A percentile compares a stretch with the other conserved stretches of the same genome.
Conservation (phyloP, 2,888 invertebrate genomes). For the Volucella zonaria region DNA sequence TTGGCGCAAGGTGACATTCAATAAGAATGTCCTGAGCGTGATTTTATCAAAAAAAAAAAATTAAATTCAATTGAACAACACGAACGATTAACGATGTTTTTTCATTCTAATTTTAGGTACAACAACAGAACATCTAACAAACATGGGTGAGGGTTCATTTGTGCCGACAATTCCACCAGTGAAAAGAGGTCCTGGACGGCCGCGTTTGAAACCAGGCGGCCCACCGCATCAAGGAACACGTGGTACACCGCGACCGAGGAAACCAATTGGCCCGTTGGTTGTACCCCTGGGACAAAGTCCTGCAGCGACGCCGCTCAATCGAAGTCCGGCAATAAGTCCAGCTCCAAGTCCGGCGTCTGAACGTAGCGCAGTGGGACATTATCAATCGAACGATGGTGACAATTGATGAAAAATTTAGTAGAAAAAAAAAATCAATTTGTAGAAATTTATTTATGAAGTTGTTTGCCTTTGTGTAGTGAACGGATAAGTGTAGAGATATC, state of each 20-base stretch:
- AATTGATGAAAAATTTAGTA: slow-evolving; percentile 35
- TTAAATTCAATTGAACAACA: slow-evolving; percentile 28
- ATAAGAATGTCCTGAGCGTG: slow-evolving; percentile 67
- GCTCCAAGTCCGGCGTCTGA: slow-evolving; percentile 80
- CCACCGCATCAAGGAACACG: slow-evolving; percentile 87
- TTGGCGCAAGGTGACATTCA: slow-evolving; percentile 43
- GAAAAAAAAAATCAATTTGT: not conserved
- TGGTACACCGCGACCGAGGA: slow-evolving; percentile 84
- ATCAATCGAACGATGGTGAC: slow-evolving; percentile 70
- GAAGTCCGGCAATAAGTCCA: slow-evolving; percentile 81
- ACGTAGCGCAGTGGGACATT: slow-evolving; percentile 72
- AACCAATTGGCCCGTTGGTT: slow-evolving; percentile 83
- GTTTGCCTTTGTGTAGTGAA: slow-evolving; percentile 21
- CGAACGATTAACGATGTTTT: slow-evolving; percentile 10
- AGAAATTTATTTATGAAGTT: slow-evolving; percentile 15
- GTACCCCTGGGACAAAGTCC: slow-evolving; percentile 82
- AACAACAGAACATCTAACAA: slow-evolving; percentile 66
- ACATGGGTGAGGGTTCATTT: slow-evolving; percentile 74
- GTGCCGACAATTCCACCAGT: slow-evolving; percentile 78
- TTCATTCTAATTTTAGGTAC: slow-evolving; percentile 52
- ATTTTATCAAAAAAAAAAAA: slow-evolving; percentile 44
- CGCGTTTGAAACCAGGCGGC: slow-evolving; percentile 86
- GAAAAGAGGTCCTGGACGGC: slow-evolving; percentile 87
- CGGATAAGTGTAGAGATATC: slow-evolving; percentile 19
- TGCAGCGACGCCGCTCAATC: slow-evolving; percentile 79